Evolutionary conservation across 2,113 vertebrate genomes (phyloP).

Genomic region (Gopherus evgoodei): DNA sequence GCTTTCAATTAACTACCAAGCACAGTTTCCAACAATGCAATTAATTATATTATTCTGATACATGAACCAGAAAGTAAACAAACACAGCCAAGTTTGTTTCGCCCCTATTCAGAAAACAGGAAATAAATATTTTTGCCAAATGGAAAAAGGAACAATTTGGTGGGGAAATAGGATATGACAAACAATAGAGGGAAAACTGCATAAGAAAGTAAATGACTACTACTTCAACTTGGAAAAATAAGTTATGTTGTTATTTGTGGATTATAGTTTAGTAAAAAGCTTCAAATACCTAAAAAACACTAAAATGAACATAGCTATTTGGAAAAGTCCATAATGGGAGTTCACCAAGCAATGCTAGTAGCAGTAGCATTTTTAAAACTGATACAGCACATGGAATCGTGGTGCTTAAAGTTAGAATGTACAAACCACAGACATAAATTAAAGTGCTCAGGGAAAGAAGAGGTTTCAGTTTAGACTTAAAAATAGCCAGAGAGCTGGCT

Average conservation of each 20-base stretch:
- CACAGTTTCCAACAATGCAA: background rate
- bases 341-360: accelerated
- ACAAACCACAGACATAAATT: background rate
- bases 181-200: background rate
- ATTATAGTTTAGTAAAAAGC: background rate
- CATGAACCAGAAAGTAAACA: background rate
- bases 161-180: background rate
- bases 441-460: background rate
- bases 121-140: background rate
- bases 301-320: background rate
- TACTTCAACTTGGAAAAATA: background rate
- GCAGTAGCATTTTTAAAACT: background rate
- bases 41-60: conserved; percentile 11
- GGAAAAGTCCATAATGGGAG: accelerated
- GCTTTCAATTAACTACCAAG: background rate
- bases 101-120: background rate
- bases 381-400: background rate
- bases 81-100: background rate
- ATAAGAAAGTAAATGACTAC: background rate
- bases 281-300: background rate
- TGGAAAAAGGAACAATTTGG: accelerated
- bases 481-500: background rate
- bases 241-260: background rate
- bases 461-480: background rate
- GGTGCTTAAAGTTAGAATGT: background rate